These are phyloP conservation scores for Cydia splendana DNA, from an alignment of 1,140 invertebrate species.

Conservation along the genomic window DNA sequence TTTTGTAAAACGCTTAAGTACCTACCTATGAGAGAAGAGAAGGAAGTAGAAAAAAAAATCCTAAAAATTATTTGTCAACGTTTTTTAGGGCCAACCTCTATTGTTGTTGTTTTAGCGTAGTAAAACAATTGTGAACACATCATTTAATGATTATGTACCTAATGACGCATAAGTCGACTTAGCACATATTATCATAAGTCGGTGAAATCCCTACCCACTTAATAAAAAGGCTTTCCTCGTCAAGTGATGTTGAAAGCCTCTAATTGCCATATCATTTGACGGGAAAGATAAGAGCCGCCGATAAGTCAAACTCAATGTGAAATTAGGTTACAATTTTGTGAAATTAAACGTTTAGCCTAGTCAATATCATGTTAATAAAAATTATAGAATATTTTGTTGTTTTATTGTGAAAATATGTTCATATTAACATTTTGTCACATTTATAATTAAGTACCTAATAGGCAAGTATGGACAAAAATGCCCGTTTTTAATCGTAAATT, in stretches of 20 bases:
- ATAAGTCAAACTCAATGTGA: neutral
- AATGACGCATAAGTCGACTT: no score
- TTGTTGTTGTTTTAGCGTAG: no score
- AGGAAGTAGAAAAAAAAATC: no score
- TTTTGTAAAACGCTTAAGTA: no score
- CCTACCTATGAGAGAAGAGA: no score
- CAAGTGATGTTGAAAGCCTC: neutral
- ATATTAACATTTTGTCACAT: neutral
- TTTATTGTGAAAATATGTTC: neutral
- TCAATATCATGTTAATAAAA: neutral
- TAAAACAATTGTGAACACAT: no score
- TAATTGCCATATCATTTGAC: neutral
- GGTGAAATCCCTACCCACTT: neutral
- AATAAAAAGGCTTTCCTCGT: neutral
- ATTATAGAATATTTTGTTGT: neutral
- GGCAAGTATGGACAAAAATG: no score
- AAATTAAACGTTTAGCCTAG: neutral
- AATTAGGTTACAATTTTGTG: neutral
- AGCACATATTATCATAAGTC: neutral
- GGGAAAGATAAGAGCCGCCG: neutral
- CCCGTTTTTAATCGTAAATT: no score
- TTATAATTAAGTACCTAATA: no score
- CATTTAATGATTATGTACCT: no score
- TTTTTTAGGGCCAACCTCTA: no score
- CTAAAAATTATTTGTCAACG: no score